Evolutionary conservation across 30 jellyfish, hydroid and myxozoan species (phyloP), one percentile per base, ranked within the genome.

Genomic region (Aurelia aurita complex sp. Pacific): DNA sequence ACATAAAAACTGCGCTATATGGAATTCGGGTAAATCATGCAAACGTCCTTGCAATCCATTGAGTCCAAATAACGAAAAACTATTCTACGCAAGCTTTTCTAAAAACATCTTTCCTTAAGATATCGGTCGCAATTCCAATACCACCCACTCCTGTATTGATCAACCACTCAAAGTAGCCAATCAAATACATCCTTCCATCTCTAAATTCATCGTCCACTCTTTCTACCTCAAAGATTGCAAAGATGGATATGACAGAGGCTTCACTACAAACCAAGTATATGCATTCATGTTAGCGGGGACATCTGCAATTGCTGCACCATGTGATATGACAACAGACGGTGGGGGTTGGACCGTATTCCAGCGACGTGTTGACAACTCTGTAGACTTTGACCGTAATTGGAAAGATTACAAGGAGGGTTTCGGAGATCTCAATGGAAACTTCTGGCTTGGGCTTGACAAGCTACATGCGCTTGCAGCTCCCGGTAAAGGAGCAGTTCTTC

Each of bases 401-500:
- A 66, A 66, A 6, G 43, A 5, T 4, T 66, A 66, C 42, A 19
- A 23, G 19, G 54, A 66, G 1, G 76, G 76, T 15, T 66, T 66
- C 19, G 76, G 76, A 13, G 76, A 66, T 14, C 15, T 23, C 19
- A 15, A 40, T 11, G 43, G 43, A 23, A 66, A 23, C 53, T 66
- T 66, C 18, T 66, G 76, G 76, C 76, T 66, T 66, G 76, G 76
- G 14, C 76, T 66, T 15, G 76, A 66, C 19, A 66, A 66, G 11
- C 19, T 66, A 13, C 76, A 66, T 55, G 5, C 19, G 43, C 76
- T 66, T 10, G 76, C 42, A 23, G 54, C 57, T 2, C 76, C 76
- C 4, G 36, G 53, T 4, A 17, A 23, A 16, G 43, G 42, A 23
- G 43, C 76, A 7, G 4, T 16, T 13, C 76, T 66, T 40, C 76